A percentile compares a stretch with the other conserved stretches of the same genome.
Conservation (phyloP, 2,113 vertebrate species). For the Boulengeromyrus knoepffleri region DNA sequence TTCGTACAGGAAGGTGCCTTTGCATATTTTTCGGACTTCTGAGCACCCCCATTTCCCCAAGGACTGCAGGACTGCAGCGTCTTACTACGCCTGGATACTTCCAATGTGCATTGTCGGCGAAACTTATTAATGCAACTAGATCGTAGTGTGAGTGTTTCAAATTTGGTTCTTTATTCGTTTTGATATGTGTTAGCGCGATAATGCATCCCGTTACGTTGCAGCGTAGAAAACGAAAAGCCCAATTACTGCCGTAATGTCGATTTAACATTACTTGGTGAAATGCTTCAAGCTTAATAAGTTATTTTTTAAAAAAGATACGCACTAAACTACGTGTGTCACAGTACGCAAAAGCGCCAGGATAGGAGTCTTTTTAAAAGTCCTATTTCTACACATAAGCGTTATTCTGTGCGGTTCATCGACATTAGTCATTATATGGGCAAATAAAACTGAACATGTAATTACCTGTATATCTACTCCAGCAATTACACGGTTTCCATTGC, state of each 20-base stretch:
- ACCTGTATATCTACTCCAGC: background rate
- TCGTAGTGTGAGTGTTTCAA: background rate
- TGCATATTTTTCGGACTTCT: constrained; percentile 12
- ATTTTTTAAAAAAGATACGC: background rate
- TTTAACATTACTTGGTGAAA: background rate
- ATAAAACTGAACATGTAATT: background rate
- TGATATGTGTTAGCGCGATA: background rate
- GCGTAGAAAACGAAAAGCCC: background rate
- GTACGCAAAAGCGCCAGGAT: background rate
- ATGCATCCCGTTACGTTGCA: background rate
- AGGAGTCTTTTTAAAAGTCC: background rate
- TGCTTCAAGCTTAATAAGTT: background rate
- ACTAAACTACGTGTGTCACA: background rate
- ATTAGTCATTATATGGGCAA: background rate
- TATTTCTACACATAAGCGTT: background rate
- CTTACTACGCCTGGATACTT: background rate
- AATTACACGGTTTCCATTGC: background rate
- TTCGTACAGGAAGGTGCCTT: background rate
- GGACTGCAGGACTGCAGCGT: background rate
- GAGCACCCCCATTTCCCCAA: background rate
- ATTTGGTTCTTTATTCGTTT: background rate
- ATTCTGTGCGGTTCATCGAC: background rate
- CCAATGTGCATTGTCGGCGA: background rate
- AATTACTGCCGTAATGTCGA: background rate
- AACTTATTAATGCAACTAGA: background rate